Conservation (phyloP, 1,140 invertebrate species). For the Homarus americanus region DNA sequence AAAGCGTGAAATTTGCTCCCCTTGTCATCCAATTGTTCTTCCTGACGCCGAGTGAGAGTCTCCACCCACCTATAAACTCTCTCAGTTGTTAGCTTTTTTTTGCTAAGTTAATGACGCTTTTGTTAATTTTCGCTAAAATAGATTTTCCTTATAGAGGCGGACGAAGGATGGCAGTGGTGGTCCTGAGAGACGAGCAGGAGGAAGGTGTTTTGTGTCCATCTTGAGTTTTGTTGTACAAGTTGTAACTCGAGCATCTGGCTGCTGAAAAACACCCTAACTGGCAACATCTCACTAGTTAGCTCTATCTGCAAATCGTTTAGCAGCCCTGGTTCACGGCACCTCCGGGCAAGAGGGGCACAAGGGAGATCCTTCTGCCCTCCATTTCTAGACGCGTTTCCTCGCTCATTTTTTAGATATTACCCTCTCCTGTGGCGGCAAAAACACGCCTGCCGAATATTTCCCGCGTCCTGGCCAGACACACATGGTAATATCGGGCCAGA, state of each 20-base stretch:
- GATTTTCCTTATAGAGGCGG: too few species aligned
- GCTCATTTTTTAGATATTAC: not conserved
- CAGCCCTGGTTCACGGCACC: conserved; percentile 45
- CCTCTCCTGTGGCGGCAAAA: conserved; percentile 6
- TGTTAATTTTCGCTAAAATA: too few species aligned
- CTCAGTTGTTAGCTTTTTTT: too few species aligned
- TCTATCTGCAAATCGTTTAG: conserved; percentile 75
- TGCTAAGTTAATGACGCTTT: too few species aligned
- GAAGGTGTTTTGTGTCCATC: too few species aligned
- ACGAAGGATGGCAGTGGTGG: not conserved
- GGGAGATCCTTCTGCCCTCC: not conserved
- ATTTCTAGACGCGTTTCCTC: not conserved
- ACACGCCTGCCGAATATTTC: conserved; percentile 3
- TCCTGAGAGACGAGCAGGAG: not conserved
- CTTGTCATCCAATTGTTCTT: conserved; percentile 71
- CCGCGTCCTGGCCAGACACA: not conserved
- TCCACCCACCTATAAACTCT: not conserved
- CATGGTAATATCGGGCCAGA: conserved; percentile 23
- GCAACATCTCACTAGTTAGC: conserved; percentile 72
- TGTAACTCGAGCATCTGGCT: conserved; percentile 7
- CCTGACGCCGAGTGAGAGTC: not conserved
- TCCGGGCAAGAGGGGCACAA: conserved; percentile 36
- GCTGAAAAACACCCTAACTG: conserved; percentile 37
- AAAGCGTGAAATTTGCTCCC: conserved; percentile 69
- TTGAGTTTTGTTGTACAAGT: too few species aligned